Base-by-base conservation (phyloP, 2,888 invertebrate species). In the Pardosa pseudoannulata region DNA sequence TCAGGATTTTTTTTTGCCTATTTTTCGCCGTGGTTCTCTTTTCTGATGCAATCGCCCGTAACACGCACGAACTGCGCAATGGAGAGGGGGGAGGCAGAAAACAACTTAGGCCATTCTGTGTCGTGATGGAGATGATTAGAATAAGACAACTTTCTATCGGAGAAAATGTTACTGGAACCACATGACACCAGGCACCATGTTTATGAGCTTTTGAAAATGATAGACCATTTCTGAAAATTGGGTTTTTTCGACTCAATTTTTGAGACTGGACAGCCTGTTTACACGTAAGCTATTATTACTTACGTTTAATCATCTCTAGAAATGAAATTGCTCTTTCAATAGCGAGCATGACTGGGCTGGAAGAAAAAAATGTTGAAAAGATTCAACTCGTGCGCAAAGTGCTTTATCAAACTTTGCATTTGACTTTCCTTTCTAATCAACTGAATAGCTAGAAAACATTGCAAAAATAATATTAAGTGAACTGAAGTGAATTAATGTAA, bases 101-200 rank as follows among this genome's bases (percentile, higher is more conserved):
- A 28, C 28, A 70, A 75, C 74, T 81, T 75, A 23, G 31, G 73
- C 71, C 41, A 67, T 46, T 74, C 67, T 73, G 73, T 79, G 19
- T 67, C 83, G 83, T 85, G 83, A 67, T 70, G n/a, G n/a, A 56
- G 29, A 78, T 78, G 73, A 85, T 85, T 85, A 79, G 78, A 85
- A 83, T 41, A 70, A 68, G 72, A 41, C 82, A 82, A 70, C 64
- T 71, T 85, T 56, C 67, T 46, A 64, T 75, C 32, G 76, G 64
- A 64, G 68, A 67, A 64, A 19, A 27, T 76, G 76, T 76, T 65
- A 72, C 65, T 36, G 31, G 82, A 46, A 36, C 31, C 29, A 41
- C 64, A 27, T 62, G 36, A 71, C 70, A 31, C 64, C 76, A 72
- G 32, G 71, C 50, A 83, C 82, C 13, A 31, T 65, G 72, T 74